Conservation (phyloP, 1,140 invertebrate genomes). For the Tenebrio molitor region DNA sequence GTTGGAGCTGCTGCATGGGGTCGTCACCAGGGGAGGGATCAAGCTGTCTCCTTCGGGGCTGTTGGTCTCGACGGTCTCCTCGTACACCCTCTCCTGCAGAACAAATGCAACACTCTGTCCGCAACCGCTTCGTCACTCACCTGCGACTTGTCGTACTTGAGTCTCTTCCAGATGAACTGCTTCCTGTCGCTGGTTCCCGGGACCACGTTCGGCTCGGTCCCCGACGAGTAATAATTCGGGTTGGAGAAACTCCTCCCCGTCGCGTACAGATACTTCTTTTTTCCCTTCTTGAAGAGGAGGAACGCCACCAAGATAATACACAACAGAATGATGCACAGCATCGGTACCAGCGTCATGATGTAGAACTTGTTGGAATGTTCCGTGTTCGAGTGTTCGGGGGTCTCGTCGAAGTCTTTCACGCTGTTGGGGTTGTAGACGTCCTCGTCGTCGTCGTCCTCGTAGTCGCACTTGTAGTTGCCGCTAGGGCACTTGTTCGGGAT, state of each 20-base stretch:
- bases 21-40: conserved; percentile 67
- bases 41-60: conserved; percentile 72
- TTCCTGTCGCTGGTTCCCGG: conserved; percentile 70
- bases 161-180: conserved; percentile 77
- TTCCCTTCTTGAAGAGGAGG: conserved; percentile 71
- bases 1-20: conserved; percentile 67
- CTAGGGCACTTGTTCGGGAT: conserved; percentile 53
- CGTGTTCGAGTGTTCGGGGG: conserved; percentile 38
- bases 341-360: conserved; percentile 64
- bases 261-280: conserved; percentile 72
- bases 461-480: conserved; percentile 60
- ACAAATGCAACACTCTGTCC: conserved; percentile 2
- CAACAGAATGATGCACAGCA: conserved; percentile 65
- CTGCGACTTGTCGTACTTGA: conserved; percentile 80
- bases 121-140: conserved; percentile 64
- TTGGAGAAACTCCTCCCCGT: conserved; percentile 80
- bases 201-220: conserved; percentile 60
- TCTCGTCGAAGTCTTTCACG: conserved; percentile 46
- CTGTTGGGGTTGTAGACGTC: conserved; percentile 55
- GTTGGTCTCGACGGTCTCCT: conserved; percentile 69
- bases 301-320: conserved; percentile 67
- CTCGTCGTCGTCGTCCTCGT: conserved; percentile 65
- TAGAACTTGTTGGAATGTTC: conserved; percentile 44
- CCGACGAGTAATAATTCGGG: conserved; percentile 82
- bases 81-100: conserved; percentile 69